These are phyloP conservation scores for Numida meleagris DNA, from an alignment of 2,113 vertebrate species.

Conservation along the genomic window DNA sequence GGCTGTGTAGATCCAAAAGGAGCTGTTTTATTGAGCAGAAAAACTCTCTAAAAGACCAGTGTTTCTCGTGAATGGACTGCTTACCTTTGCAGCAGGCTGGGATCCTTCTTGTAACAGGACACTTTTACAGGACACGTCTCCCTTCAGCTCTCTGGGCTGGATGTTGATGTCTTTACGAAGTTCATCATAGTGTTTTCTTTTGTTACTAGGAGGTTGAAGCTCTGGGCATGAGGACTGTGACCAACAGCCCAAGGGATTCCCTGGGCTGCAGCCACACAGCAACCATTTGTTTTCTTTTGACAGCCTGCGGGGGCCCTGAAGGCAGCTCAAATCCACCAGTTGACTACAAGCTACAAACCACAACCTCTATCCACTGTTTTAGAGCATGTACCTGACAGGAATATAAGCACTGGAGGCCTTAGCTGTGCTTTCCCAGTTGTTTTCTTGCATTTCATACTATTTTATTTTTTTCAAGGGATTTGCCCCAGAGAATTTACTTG, in stretches of 20 bases:
- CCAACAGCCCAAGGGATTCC: slow-evolving; percentile 45
- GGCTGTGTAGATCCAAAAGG: neutral
- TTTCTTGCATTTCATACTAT: neutral
- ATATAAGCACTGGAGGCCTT: neutral
- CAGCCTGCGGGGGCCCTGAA: slow-evolving; percentile 30
- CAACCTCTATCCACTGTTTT: slow-evolving; percentile 10
- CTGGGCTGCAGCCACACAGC: slow-evolving; percentile 32
- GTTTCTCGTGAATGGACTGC: neutral
- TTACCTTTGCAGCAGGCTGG: slow-evolving; percentile 18
- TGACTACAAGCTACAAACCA: slow-evolving; percentile 47
- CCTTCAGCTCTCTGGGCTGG: neutral
- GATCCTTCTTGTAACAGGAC: neutral
- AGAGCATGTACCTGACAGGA: neutral
- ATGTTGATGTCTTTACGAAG: neutral
- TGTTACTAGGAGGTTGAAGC: slow-evolving; percentile 4
- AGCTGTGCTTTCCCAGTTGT: neutral
- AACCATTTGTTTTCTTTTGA: slow-evolving; percentile 63
- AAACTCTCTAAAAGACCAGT: slow-evolving; percentile 30
- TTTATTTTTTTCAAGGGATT: neutral
- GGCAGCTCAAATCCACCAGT: slow-evolving; percentile 35
- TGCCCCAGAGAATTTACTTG: neutral
- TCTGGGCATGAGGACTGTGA: neutral
- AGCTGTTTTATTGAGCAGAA: neutral
- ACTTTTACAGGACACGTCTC: neutral
- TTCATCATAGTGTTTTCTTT: slow-evolving; percentile 25